Evolutionary conservation across 2,113 vertebrate species (phyloP).

Genomic region (Odontophorus gujanensis): DNA sequence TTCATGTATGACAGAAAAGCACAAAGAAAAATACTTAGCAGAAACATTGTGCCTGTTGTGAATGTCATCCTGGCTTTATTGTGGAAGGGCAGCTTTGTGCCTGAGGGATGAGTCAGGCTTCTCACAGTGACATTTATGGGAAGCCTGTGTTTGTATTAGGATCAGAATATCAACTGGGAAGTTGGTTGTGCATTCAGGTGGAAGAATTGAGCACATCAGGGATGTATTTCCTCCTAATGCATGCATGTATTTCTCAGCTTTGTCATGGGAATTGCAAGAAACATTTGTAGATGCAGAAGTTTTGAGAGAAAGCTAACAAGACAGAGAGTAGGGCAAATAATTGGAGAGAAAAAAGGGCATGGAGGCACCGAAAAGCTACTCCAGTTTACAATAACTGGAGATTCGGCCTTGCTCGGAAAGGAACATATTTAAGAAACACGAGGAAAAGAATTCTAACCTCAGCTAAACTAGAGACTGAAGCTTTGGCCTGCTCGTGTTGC

Average conservation of each 20-base stretch:
- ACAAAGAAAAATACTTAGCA: not conserved
- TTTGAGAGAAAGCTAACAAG: not conserved
- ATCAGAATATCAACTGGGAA: not conserved
- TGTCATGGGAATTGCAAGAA: slow-evolving; percentile 8
- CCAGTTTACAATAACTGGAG: not conserved
- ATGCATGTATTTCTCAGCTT: not conserved
- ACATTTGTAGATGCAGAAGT: not conserved
- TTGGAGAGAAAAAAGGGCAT: not conserved
- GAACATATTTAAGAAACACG: not conserved
- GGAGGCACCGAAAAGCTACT: not conserved
- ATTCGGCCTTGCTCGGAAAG: not conserved
- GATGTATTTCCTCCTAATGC: not conserved
- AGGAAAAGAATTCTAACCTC: not conserved
- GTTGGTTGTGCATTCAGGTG: not conserved
- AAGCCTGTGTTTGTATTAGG: not conserved
- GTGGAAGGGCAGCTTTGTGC: not conserved
- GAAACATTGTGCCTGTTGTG: not conserved
- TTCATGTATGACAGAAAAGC: not conserved
- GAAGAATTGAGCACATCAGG: not conserved
- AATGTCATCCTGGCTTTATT: not conserved
- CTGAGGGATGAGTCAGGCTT: not conserved
- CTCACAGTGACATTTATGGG: slow-evolving; percentile 1
- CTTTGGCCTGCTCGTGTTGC: not conserved
- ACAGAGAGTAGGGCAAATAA: not conserved
- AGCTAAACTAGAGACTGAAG: not conserved